Evolutionary conservation across 2,888 invertebrate genomes (phyloP).

Genomic region (Hanleya hanleyi): DNA sequence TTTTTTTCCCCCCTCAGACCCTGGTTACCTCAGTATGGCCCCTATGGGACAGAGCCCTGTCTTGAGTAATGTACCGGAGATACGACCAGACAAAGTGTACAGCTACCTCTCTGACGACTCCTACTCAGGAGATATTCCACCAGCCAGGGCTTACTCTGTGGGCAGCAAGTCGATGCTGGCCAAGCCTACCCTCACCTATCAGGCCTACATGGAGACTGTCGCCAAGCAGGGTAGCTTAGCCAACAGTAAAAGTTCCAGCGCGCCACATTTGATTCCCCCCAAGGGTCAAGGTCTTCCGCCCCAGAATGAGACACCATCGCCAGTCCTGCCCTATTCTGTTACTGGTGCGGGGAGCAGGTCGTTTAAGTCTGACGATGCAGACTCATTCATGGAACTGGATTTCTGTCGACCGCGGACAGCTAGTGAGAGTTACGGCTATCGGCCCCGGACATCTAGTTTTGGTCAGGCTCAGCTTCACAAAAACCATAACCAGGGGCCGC

Average conservation of each 20-base stretch:
- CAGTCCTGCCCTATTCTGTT: conserved; percentile 15
- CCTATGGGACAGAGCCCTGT: conserved; percentile 48
- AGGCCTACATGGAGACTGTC: conserved; percentile 49
- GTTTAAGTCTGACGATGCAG: conserved; percentile 60
- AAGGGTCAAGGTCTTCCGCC: conserved; percentile 28
- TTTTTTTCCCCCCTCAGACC: conserved; percentile 78
- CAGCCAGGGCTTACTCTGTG: conserved; percentile 86
- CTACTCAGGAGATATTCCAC: conserved; percentile 70
- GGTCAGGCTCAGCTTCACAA: conserved; percentile 41
- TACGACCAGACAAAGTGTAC: conserved; percentile 86
- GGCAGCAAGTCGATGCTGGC: conserved; percentile 81
- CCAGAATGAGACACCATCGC: conserved; percentile 13
- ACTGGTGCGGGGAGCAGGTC: conserved; percentile 55
- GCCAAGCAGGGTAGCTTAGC: conserved; percentile 47
- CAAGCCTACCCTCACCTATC: conserved; percentile 36
- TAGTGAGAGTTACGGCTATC: conserved; percentile 61
- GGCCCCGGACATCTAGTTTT: conserved; percentile 65
- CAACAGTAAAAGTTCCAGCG: conserved; percentile 80
- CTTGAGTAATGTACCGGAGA: conserved; percentile 83
- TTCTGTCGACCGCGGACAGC: conserved; percentile 62
- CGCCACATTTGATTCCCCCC: conserved; percentile 77
- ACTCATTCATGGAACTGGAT: conserved; percentile 71
- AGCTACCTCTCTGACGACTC: conserved; percentile 78
- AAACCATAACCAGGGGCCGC: conserved; percentile 43
- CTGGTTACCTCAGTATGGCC: conserved; percentile 59